A percentile compares a stretch with the other conserved stretches of the same genome.
phyloP scores from a whole-genome alignment of 2,888 invertebrate species.

The Amphipoea oculea region DNA sequence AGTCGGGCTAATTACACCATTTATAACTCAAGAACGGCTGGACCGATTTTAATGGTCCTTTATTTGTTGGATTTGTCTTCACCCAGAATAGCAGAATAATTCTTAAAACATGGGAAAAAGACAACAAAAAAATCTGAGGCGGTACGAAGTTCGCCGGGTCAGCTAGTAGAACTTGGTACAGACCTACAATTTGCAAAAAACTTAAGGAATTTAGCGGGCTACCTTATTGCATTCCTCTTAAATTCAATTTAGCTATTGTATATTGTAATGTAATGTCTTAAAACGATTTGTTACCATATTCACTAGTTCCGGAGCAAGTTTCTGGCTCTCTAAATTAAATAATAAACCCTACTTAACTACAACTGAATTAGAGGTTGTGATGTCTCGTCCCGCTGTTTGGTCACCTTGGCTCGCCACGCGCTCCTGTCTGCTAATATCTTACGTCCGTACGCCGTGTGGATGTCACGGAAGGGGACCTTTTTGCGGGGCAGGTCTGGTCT shows the following conservation, averaged over 20 bases:
- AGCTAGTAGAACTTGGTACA: not conserved
- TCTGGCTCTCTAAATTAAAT: not conserved
- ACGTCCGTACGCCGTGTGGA: conserved; percentile 93
- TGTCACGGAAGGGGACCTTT: conserved; percentile 92
- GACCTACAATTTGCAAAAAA: not conserved
- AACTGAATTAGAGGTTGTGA: conserved; percentile 80
- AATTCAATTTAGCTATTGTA: not conserved
- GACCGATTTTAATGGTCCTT: too few species aligned
- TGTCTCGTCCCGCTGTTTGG: conserved; percentile 73
- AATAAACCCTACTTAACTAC: conserved; percentile 52
- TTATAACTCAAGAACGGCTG: too few species aligned
- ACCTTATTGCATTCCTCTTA: not conserved
- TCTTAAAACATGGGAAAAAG: too few species aligned
- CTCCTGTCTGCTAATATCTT: conserved; percentile 92
- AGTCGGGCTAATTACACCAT: too few species aligned
- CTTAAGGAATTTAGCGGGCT: not conserved
- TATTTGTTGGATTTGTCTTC: too few species aligned
- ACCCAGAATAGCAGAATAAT: too few species aligned
- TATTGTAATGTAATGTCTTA: conserved; percentile 1
- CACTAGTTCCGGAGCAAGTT: conserved; percentile 2
- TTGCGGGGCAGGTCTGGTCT: conserved; percentile 86
- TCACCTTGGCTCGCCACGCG: conserved; percentile 91
- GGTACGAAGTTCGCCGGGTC: too few species aligned
- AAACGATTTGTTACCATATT: not conserved
- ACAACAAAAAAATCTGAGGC: too few species aligned